phyloP scores from a whole-genome alignment of 2,797 vertebrate species.

The Microctenopoma steveboyesi region DNA sequence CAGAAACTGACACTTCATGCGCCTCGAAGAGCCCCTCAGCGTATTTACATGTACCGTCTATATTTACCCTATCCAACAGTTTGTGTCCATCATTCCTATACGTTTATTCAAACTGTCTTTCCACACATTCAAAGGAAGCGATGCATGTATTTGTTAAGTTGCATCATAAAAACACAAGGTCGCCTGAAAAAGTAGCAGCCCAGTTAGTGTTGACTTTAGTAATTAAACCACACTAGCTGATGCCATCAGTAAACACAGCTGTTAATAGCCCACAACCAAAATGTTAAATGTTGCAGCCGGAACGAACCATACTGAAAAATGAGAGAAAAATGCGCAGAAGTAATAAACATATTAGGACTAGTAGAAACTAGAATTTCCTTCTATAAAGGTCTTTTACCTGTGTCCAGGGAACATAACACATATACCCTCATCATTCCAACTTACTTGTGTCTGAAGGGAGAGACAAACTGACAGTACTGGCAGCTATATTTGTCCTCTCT shows the following conservation, averaged over 20 bases:
- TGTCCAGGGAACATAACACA: neutral
- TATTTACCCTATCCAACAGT: too few relatives aligned
- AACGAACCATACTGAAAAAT: neutral
- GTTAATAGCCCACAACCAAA: neutral
- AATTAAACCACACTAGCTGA: neutral
- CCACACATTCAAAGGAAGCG: too few relatives aligned
- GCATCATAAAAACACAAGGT: neutral
- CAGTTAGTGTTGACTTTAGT: neutral
- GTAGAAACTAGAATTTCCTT: too few relatives aligned
- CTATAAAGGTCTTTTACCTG: neutral
- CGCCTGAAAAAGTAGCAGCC: neutral
- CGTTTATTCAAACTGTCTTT: too few relatives aligned
- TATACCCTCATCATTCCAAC: conserved; percentile 53
- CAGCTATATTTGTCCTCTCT: conserved; percentile 98
- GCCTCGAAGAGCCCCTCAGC: neutral
- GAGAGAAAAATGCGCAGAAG: neutral
- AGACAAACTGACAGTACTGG: conserved; percentile 98
- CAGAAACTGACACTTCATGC: neutral
- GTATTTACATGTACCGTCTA: neutral
- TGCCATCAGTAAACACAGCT: neutral
- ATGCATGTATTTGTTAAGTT: neutral
- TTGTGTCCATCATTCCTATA: too few relatives aligned
- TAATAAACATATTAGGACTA: too few relatives aligned
- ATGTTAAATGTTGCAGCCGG: neutral
- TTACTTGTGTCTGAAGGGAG: conserved; percentile 99